Evolutionary conservation across 2,797 vertebrate species (phyloP), one percentile per base, ranked within the genome.

Genomic region (Sebastes iracundus): DNA sequence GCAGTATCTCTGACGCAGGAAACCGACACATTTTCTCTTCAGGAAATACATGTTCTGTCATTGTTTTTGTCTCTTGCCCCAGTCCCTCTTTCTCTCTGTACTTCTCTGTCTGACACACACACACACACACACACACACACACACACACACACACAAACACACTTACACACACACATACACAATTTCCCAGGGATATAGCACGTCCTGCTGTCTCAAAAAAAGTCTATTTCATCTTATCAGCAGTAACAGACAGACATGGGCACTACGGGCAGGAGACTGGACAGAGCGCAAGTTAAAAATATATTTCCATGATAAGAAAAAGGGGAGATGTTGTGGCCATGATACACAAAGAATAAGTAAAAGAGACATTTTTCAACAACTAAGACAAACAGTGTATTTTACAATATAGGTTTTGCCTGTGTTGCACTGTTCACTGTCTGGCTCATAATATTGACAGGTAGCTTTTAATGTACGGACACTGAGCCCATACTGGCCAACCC

Each of bases 171-270:
- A 83, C 71, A 76, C 66, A 69, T 75, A 83, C 68, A 76, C 69
- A 79, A 53, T 84, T 90, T 87, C 60, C 82, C 73, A 77, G 78
- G 74, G 82, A 83, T 76, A 82, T 67, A 30, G 61, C 80, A 80
- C 28, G 38, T 85, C 89, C 85, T 70, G 89, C 88, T 89, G 84
- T 87, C 83, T 75, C 84, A 83, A 82, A 90, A 85, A 77, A 81
- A 87, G 77, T 77, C 72, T 81, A 77, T 93, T 90, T 88, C 68
- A 89, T 94, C 88, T 88, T 91, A 93, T 94, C 88, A 86, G 87
- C 69, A 79, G 72, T 65, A 87, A 83, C 92, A 93, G 91, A 87
- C 81, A 84, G 82, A 64, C 79, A 68, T 71, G 62, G 77, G 30
- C 82, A 72, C 80, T 72, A 59, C 10, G 7, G 65, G 79, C 76